These are phyloP conservation scores for Carapus acus DNA, from an alignment of 2,797 vertebrate genomes.

Conservation along the genomic window DNA sequence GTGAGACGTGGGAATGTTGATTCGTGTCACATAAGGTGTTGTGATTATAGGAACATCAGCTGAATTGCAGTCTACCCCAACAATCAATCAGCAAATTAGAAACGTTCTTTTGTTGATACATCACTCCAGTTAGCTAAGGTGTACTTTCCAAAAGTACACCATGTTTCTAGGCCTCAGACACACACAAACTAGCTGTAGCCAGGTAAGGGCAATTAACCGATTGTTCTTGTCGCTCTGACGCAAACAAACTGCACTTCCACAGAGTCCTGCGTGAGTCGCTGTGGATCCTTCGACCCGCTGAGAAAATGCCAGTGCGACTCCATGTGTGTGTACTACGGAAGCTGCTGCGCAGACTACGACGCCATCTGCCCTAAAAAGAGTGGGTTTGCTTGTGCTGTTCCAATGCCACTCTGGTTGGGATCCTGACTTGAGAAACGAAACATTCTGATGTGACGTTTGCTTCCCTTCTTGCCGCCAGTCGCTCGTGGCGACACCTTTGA, in stretches of 20 bases:
- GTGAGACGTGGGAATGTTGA: no score
- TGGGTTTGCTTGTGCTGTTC: constrained; percentile 44
- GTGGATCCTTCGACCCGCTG: constrained; percentile 67
- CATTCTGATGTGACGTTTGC: not conserved
- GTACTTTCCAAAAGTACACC: no score
- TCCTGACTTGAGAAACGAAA: not conserved
- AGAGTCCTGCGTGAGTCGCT: constrained; percentile 84
- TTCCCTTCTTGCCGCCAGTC: constrained; percentile 53
- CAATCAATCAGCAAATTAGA: no score
- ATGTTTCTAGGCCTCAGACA: no score
- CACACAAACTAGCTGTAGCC: no score
- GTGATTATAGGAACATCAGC: no score
- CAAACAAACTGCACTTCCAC: constrained; percentile 35
- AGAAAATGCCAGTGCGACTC: constrained; percentile 90
- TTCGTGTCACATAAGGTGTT: no score
- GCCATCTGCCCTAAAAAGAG: constrained; percentile 77
- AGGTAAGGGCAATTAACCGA: no score
- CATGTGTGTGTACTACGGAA: constrained; percentile 86
- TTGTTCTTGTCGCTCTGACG: constrained; percentile 9
- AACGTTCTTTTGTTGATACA: no score
- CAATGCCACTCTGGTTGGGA: not conserved
- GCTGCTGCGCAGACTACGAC: constrained; percentile 84
- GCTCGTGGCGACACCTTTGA: constrained; percentile 86
- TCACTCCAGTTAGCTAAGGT: no score
- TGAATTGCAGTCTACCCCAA: no score